Evolutionary conservation across 1,140 invertebrate genomes (phyloP).

Genomic region (Lithobius niger): DNA sequence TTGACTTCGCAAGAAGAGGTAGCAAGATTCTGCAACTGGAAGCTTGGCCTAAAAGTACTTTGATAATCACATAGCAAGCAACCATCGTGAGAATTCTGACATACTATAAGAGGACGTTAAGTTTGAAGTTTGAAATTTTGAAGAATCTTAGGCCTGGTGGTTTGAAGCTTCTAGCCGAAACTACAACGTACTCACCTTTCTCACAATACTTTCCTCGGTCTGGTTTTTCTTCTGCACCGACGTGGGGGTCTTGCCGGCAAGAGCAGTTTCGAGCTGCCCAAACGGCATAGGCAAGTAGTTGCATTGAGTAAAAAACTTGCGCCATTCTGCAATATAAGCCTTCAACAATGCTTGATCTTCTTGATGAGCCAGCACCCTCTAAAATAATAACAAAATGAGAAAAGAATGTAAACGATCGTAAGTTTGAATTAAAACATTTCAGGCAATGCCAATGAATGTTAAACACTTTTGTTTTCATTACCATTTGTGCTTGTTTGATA

Average conservation of each 20-base stretch:
- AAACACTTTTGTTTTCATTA: too few relatives aligned
- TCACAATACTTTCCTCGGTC: slow-evolving; percentile 73
- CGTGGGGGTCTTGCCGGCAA: slow-evolving; percentile 45
- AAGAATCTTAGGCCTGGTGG: too few relatives aligned
- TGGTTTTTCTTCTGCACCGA: slow-evolving; percentile 54
- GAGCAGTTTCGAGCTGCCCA: slow-evolving; percentile 72
- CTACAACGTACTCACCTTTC: slow-evolving; percentile 41
- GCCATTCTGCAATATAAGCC: slow-evolving; percentile 93
- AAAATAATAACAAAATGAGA: slow-evolving; percentile 15
- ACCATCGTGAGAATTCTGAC: too few relatives aligned
- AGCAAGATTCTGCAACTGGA: too few relatives aligned
- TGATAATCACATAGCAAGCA: too few relatives aligned
- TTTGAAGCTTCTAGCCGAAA: neutral
- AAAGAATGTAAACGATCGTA: neutral
- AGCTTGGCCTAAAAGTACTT: too few relatives aligned
- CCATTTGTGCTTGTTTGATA: slow-evolving; percentile 80
- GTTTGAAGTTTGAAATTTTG: neutral
- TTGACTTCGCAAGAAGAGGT: too few relatives aligned
- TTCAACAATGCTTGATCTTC: slow-evolving; percentile 90
- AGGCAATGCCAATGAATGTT: too few relatives aligned
- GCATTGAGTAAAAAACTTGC: slow-evolving; percentile 95
- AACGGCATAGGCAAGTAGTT: slow-evolving; percentile 93
- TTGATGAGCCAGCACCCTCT: slow-evolving; percentile 71
- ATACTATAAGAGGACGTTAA: too few relatives aligned
- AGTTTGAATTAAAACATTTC: neutral